Evolutionary conservation across 2,797 vertebrate genomes (phyloP), one percentile per base, ranked within the genome.

Genomic region (Falco peregrinus): DNA sequence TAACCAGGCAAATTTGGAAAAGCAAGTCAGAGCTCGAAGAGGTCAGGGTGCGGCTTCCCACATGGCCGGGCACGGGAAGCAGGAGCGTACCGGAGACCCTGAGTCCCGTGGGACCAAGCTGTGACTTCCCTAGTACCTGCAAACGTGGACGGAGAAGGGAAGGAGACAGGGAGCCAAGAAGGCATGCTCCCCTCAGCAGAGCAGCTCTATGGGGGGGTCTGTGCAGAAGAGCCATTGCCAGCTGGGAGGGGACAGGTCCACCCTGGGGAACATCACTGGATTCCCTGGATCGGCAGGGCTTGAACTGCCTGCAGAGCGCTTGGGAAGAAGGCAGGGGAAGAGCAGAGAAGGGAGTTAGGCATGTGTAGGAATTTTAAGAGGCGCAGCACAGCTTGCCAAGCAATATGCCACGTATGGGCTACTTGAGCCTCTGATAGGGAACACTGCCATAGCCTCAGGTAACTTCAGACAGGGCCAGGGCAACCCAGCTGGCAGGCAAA

Each of bases 1-100:
- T 80, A 95, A 96, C 94, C 91, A 47, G 96, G 65, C 43, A 63
- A 71, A 95, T 95, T 95, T 92, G 95, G 96, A 95, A 95, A 90
- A 93, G 89, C 98, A 98, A 97, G 98, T 97, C 76, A 15, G 94
- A 97, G 97, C 98, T 97, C 54, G 98, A 97, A 95, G 91, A 18
- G 35, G 91, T 95, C 93, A 95, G 97, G 98, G 98, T 8, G 97
- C 22, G 96, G 97, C 97, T 96, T 94, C 95, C 95, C 80, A 11
- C 59, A 57, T 37, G 47, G 79, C 70, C 31, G 53, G 48, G 70
- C 65, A 7, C 11, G 71, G 86, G 93, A 80, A 57, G 19, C 0
- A 3, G 61, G 45, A 79, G 56, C 37, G 1, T 10, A 6, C 7
- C 13, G 69, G 68, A 89, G 95, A 89, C 88, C 92, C 90, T 3